Evolutionary conservation across 2,113 vertebrate species (phyloP).

Genomic region (Ivindomyrus marchei): DNA sequence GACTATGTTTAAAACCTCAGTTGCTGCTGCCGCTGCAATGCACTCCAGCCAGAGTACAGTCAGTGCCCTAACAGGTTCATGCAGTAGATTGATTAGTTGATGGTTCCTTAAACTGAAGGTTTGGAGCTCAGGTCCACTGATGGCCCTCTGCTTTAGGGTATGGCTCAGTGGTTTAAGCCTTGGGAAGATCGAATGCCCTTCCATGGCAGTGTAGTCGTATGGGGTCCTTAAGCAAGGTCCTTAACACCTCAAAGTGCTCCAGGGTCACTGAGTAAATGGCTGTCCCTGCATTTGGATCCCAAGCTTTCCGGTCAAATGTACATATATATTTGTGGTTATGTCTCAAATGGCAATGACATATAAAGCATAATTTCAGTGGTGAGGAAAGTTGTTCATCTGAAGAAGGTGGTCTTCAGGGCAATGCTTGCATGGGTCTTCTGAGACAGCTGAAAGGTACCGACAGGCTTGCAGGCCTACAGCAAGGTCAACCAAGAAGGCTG

Average conservation of each 20-base stretch:
- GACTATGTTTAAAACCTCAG: neutral
- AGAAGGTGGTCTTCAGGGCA: neutral
- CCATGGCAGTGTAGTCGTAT: neutral
- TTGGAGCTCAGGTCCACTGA: neutral
- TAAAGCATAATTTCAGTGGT: neutral
- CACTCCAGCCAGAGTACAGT: neutral
- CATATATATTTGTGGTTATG: neutral
- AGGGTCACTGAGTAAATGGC: neutral
- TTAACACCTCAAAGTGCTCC: neutral
- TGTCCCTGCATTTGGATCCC: neutral
- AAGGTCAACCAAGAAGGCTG: neutral
- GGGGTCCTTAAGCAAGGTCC: neutral
- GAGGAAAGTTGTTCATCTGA: neutral
- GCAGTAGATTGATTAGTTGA: neutral
- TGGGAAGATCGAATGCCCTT: neutral
- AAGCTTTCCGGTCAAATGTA: neutral
- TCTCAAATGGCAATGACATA: neutral
- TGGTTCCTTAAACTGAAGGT: neutral
- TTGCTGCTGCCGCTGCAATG: neutral
- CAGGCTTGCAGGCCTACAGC: neutral
- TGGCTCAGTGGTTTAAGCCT: neutral
- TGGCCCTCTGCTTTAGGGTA: neutral
- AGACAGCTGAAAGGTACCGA: neutral
- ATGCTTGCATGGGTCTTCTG: neutral
- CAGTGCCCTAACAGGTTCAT: neutral